These are phyloP conservation scores for Seriola rivoliana DNA, from an alignment of 2,113 vertebrate species.

Conservation along the genomic window DNA sequence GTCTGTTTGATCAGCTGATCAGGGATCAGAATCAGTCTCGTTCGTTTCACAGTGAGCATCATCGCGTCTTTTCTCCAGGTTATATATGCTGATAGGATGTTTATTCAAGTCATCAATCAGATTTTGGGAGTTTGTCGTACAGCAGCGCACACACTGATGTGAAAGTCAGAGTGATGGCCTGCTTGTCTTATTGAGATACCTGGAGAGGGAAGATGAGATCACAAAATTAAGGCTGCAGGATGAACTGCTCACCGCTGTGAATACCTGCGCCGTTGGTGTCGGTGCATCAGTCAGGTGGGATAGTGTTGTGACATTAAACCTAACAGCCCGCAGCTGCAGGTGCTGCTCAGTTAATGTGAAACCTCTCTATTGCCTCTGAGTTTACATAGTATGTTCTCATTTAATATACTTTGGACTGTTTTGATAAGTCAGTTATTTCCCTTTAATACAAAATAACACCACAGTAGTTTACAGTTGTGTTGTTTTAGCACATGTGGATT, in stretches of 20 bases:
- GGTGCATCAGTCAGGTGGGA: slow-evolving; percentile 27
- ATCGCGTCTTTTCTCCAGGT: slow-evolving; percentile 15
- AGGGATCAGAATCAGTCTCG: not conserved
- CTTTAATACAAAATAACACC: too few relatives aligned
- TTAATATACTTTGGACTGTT: too few relatives aligned
- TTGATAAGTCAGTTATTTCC: not conserved
- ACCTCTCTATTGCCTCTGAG: not conserved
- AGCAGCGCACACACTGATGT: slow-evolving; percentile 9
- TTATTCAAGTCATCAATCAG: slow-evolving; percentile 67
- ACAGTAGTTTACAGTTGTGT: too few relatives aligned
- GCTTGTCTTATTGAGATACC: slow-evolving; percentile 15
- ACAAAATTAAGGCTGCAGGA: slow-evolving; percentile 48
- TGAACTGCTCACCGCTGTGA: not conserved
- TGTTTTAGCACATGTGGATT: too few relatives aligned
- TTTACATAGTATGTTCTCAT: too few relatives aligned
- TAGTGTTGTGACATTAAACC: not conserved
- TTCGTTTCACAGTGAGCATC: not conserved
- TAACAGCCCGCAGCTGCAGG: slow-evolving; percentile 1
- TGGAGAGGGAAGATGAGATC: slow-evolving; percentile 5
- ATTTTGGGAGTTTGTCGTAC: slow-evolving; percentile 9
- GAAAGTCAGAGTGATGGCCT: slow-evolving; percentile 3
- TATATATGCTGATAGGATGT: not conserved
- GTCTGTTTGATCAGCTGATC: slow-evolving; percentile 16
- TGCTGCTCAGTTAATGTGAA: not conserved
- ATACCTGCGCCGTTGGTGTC: not conserved